A percentile compares a stretch with the other conserved stretches of the same genome.
phyloP scores from a whole-genome alignment of 2,113 vertebrate species.

The Rhea pennata region DNA sequence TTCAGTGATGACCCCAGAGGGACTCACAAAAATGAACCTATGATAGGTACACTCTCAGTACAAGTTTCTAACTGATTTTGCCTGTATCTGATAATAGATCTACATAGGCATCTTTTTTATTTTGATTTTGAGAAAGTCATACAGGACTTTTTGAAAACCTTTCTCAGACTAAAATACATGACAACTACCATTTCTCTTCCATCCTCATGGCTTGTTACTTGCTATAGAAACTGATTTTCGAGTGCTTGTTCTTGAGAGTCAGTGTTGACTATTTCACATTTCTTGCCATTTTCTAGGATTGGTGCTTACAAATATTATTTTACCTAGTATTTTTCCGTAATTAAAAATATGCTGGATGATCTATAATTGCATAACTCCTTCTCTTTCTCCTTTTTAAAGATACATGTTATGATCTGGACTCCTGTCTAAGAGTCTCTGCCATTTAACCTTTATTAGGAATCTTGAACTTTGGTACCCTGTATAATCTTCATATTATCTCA shows the following conservation, averaged over 20 bases:
- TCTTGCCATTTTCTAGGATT: background rate
- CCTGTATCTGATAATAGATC: background rate
- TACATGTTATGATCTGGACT: background rate
- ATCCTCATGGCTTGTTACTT: background rate
- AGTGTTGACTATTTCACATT: background rate
- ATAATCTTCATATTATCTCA: background rate
- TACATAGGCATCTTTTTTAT: background rate
- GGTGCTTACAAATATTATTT: background rate
- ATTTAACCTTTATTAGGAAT: background rate
- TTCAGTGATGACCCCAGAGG: background rate
- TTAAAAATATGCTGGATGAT: background rate
- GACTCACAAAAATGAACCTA: background rate
- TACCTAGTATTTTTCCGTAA: background rate
- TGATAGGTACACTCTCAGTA: background rate
- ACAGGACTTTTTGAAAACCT: background rate
- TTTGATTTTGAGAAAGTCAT: background rate
- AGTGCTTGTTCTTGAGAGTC: background rate
- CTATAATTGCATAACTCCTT: background rate
- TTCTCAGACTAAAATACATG: background rate
- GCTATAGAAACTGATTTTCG: background rate
- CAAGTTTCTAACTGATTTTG: background rate
- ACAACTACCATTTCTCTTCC: background rate
- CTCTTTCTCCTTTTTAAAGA: background rate
- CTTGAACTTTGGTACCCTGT: background rate
- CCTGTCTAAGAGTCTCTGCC: background rate